These are phyloP conservation scores for Chloropsis hardwickii DNA, from an alignment of 2,113 vertebrate genomes.

Conservation along the genomic window DNA sequence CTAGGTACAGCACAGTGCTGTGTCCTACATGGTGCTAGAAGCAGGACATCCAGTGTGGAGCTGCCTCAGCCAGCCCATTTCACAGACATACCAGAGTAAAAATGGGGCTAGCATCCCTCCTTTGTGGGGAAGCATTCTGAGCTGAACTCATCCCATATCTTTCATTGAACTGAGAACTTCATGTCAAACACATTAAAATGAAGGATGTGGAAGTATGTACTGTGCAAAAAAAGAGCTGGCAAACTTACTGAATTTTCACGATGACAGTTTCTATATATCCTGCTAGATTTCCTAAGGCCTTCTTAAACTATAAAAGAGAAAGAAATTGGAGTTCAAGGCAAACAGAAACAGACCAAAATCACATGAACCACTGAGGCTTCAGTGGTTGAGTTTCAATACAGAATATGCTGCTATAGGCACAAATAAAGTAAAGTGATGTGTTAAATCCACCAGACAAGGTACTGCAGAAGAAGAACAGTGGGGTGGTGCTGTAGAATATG, in stretches of 20 bases:
- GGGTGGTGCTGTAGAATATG: background rate
- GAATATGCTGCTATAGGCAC: background rate
- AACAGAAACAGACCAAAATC: background rate
- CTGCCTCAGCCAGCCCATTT: background rate
- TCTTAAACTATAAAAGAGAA: slow-evolving; percentile 25
- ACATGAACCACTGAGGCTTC: background rate
- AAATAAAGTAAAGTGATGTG: background rate
- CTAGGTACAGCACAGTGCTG: background rate
- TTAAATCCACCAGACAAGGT: background rate
- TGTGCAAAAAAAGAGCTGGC: background rate
- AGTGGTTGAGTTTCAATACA: background rate
- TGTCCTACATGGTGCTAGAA: background rate
- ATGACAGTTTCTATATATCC: slow-evolving; percentile 10
- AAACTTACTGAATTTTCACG: slow-evolving; percentile 53
- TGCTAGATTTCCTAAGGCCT: rapidly evolving
- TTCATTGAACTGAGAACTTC: background rate
- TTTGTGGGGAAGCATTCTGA: background rate
- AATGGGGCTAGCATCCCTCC: background rate
- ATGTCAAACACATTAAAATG: background rate
- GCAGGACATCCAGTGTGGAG: background rate
- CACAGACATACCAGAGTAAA: background rate
- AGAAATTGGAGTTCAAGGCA: background rate
- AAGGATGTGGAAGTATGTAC: background rate
- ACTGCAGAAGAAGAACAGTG: background rate
- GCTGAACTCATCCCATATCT: background rate